Base-by-base conservation (phyloP, 2,797 vertebrate species). In the Microctenopoma stevenorrisi region DNA sequence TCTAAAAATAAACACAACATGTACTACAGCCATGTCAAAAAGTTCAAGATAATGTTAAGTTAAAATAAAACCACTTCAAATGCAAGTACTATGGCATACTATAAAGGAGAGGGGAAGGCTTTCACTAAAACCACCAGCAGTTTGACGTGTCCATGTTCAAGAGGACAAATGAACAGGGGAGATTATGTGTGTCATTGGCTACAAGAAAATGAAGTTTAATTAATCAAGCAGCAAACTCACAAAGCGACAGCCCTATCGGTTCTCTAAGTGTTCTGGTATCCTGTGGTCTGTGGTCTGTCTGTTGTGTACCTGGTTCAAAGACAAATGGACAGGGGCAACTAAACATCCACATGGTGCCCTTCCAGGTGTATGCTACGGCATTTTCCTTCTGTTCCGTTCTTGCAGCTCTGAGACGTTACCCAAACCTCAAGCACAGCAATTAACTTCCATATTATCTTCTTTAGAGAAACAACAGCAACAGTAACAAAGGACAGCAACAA, bases 1-100 rank as follows among this genome's bases (percentile, higher is more conserved):
- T 93, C 92, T 92, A 94, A 93, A 86, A 88, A 87, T 81, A 82
- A 92, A 92, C 85, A 93, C 86, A 87, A 91, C 56, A 84, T 86
- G 81, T 85, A 92, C 83, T 92, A 89, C 89, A 91, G 84, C 88
- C 90, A 89, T 87, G 84, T 87, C 73, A 82, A 87, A 83, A 56
- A 86, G 68, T 82, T 88, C 75, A 81, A 88, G 78, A 76, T 87
- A 85, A 91, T 71, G 64, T 72, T 86, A 86, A 88, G 74, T 86
- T 74, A 79, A 80, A 84, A 81, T 70, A 82, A 85, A 87, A 85
- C 56, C 85, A 91, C 86, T 89, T 90, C 80, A 92, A 92, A 93
- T 89, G 85, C 89, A 86, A 89, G 86, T 90, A 92, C 89, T 90
- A 86, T 89, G 91, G 90, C 87, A 83, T 86, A 87, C 69, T 53